These are phyloP conservation scores for Papilio dardanus DNA, from an alignment of 1,140 invertebrate species.

Conservation along the genomic window DNA sequence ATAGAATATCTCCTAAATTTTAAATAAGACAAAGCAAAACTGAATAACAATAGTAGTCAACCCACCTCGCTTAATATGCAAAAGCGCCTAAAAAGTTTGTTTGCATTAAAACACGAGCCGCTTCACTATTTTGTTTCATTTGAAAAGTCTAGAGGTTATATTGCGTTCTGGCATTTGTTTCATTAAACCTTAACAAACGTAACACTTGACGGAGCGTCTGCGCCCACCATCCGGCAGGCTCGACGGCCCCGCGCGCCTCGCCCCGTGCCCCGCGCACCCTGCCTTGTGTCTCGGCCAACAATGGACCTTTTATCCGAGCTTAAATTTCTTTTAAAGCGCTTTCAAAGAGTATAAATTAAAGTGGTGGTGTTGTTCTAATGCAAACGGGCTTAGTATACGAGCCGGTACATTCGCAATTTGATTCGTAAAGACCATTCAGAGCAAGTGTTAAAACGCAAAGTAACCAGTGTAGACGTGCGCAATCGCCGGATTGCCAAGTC, in stretches of 20 bases:
- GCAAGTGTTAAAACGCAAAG: conserved; percentile 80
- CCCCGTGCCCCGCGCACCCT: neutral
- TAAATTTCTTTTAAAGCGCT: conserved; percentile 26
- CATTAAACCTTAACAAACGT: conserved; percentile 60
- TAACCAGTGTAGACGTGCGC: conserved; percentile 79
- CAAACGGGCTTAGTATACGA: conserved; percentile 76
- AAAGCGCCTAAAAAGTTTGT: conserved; percentile 82
- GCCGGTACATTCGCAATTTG: conserved; percentile 72
- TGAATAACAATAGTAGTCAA: conserved; percentile 81
- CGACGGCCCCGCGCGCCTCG: conserved; percentile 44
- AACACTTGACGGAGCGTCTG: conserved; percentile 59
- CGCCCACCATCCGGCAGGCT: conserved; percentile 67
- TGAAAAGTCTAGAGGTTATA: conserved; percentile 80
- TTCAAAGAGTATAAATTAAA: conserved; percentile 51
- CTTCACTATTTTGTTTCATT: conserved; percentile 82
- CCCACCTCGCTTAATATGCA: conserved; percentile 82
- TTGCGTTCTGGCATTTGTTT: conserved; percentile 82
- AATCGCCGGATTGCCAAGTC: conserved; percentile 72
- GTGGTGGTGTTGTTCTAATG: conserved; percentile 81
- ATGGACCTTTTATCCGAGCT: conserved; percentile 51
- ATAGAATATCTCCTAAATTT: conserved; percentile 57
- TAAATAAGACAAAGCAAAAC: conserved; percentile 80
- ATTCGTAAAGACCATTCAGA: conserved; percentile 75
- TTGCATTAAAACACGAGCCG: conserved; percentile 82
- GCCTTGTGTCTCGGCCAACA: conserved; percentile 37